Percentiles rank a stretch among this genome's conserved stretches.
These are phyloP conservation scores for Margaritifera margaritifera DNA, from an alignment of 2,888 invertebrate genomes.

Conservation along the genomic window DNA sequence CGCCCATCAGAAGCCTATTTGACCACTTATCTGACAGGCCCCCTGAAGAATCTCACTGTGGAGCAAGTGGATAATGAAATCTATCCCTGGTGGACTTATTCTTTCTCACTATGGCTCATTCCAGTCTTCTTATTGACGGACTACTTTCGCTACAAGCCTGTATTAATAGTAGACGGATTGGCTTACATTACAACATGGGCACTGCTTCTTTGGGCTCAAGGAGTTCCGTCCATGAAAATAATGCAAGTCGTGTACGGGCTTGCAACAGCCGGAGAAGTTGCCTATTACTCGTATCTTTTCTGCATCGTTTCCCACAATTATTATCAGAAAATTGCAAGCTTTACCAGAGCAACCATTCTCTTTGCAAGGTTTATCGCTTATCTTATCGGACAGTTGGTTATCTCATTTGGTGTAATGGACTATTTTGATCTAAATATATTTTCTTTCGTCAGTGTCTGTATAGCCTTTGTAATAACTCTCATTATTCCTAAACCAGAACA, in stretches of 20 bases:
- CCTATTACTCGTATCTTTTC: conserved; percentile 94
- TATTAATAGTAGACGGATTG: conserved; percentile 87
- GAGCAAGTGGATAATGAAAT: conserved; percentile 76
- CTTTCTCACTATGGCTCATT: conserved; percentile 82
- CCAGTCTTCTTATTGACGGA: conserved; percentile 87
- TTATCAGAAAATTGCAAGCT: conserved; percentile 89
- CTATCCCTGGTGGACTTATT: conserved; percentile 90
- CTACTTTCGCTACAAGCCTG: conserved; percentile 87
- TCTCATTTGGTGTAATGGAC: conserved; percentile 80
- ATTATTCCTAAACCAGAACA: conserved; percentile 77
- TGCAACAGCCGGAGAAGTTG: conserved; percentile 91
- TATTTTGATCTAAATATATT: conserved; percentile 87
- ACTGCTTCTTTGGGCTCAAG: conserved; percentile 83
- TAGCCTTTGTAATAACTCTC: conserved; percentile 84
- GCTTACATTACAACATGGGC: conserved; percentile 84
- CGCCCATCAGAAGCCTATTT: conserved; percentile 47
- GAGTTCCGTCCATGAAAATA: conserved; percentile 81
- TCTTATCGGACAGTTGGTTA: conserved; percentile 83
- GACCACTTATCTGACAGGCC: conserved; percentile 37
- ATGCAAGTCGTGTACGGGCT: conserved; percentile 86
- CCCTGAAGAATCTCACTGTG: conserved; percentile 33
- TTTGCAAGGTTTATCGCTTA: conserved; percentile 86
- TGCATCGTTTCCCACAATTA: conserved; percentile 86
- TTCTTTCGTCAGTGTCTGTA: conserved; percentile 81
- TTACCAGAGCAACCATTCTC: conserved; percentile 86